These are phyloP conservation scores for Sturnus vulgaris DNA, from an alignment of 2,113 vertebrate genomes.

Conservation along the genomic window DNA sequence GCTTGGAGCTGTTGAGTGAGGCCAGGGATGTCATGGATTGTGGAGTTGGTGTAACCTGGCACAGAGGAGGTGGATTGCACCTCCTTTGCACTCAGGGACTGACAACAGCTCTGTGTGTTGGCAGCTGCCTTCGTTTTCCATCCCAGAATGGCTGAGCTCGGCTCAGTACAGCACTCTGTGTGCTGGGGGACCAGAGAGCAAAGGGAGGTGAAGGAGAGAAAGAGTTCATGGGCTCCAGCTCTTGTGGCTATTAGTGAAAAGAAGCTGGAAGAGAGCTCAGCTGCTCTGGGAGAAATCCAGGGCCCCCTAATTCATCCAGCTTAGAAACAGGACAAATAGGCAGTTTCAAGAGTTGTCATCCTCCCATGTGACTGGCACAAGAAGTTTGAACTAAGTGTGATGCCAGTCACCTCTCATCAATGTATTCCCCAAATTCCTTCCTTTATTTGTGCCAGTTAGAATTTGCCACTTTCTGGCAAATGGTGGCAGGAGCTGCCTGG, in stretches of 20 bases:
- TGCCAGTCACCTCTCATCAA: background rate
- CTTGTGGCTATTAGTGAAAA: background rate
- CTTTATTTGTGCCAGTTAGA: background rate
- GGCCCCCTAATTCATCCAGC: background rate
- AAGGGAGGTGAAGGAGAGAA: background rate
- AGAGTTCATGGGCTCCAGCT: background rate
- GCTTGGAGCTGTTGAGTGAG: conserved; percentile 33
- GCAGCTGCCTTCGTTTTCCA: background rate
- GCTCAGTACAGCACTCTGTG: background rate
- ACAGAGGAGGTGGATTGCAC: conserved; percentile 23
- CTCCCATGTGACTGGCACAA: background rate
- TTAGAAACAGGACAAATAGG: background rate
- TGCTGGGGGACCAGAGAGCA: background rate
- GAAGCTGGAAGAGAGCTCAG: background rate
- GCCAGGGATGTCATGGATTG: background rate
- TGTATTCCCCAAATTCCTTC: background rate
- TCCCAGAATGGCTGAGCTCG: background rate
- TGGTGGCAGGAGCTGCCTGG: background rate
- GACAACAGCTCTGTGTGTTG: background rate
- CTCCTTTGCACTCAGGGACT: background rate
- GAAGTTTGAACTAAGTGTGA: background rate
- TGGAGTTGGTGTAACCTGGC: conserved; percentile 53
- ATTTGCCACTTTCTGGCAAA: background rate
- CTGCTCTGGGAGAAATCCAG: background rate
- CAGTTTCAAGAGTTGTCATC: background rate